Conservation (phyloP, 2,797 vertebrate species). For the Poeciliopsis gracilis region DNA sequence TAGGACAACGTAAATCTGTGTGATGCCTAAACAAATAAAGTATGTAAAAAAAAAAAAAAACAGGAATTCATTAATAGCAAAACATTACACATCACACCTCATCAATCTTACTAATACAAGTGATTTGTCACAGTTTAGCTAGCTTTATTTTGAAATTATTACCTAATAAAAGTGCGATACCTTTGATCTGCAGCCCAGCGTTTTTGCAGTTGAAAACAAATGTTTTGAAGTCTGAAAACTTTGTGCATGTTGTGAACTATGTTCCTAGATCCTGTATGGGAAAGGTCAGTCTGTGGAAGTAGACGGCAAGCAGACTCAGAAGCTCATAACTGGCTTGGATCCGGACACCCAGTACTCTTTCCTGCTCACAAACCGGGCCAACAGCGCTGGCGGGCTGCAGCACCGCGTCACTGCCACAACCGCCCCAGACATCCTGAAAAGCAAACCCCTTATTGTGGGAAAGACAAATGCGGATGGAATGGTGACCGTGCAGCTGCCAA, state of each 20-base stretch:
- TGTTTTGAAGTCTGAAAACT: background rate
- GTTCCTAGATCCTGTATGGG: slow-evolving; percentile 90
- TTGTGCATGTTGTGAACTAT: background rate
- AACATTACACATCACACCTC: background rate
- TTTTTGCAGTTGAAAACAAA: background rate
- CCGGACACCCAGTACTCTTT: slow-evolving; percentile 96
- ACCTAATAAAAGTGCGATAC: background rate
- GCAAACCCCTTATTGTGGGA: slow-evolving; percentile 92
- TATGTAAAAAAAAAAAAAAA: background rate
- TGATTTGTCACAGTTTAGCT: background rate
- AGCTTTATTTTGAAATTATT: background rate
- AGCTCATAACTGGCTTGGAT: slow-evolving; percentile 91
- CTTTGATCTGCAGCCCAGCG: background rate
- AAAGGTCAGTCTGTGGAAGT: slow-evolving; percentile 94
- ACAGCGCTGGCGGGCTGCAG: slow-evolving; percentile 94
- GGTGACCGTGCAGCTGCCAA: slow-evolving; percentile 93
- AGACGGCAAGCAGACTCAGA: slow-evolving; percentile 92
- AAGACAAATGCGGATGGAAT: slow-evolving; percentile 95
- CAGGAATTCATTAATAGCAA: background rate
- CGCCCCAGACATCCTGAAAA: slow-evolving; percentile 91
- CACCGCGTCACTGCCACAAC: slow-evolving; percentile 94
- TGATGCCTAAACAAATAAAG: background rate
- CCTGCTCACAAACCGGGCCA: slow-evolving; percentile 94
- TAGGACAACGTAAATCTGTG: background rate
- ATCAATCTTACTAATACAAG: background rate